These are phyloP conservation scores for Pantelozetes paolii DNA, from an alignment of 2,888 invertebrate species.

Conservation along the genomic window DNA sequence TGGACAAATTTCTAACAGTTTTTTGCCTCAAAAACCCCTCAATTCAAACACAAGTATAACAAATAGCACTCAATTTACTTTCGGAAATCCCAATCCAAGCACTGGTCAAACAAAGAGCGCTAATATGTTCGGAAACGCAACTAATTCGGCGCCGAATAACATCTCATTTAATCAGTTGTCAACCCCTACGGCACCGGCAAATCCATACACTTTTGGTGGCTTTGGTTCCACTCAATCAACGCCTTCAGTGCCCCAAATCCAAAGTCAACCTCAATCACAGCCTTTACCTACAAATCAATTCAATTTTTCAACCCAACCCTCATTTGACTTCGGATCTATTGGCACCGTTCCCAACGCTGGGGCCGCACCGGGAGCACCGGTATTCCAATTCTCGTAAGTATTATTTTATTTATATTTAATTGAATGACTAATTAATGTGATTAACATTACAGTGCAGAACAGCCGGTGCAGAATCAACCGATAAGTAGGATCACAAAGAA, in stretches of 20 bases:
- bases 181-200: neutral
- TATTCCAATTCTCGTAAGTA: slow-evolving; percentile 22
- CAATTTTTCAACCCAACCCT: neutral
- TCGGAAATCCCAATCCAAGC: slow-evolving; percentile 5
- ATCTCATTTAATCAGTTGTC: slow-evolving; percentile 1
- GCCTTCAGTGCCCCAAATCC: neutral
- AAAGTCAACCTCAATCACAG: neutral
- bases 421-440: neutral
- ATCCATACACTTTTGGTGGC: neutral
- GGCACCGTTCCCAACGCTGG: neutral
- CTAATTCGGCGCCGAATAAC: neutral
- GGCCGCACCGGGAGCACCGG: neutral
- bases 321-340: neutral
- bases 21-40: neutral
- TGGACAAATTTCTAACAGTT: slow-evolving; percentile 2
- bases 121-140: neutral
- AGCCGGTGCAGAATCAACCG: neutral
- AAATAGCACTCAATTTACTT: slow-evolving; percentile 14
- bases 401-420: neutral
- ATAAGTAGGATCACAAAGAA: neutral
- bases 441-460: neutral
- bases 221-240: slow-evolving; percentile 8
- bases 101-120: slow-evolving; percentile 4
- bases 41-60: neutral
- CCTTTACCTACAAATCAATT: neutral